A percentile compares a stretch with the other conserved stretches of the same genome.
Evolutionary conservation across 1,140 invertebrate species (phyloP).

Genomic region (Habropoda laboriosa): DNA sequence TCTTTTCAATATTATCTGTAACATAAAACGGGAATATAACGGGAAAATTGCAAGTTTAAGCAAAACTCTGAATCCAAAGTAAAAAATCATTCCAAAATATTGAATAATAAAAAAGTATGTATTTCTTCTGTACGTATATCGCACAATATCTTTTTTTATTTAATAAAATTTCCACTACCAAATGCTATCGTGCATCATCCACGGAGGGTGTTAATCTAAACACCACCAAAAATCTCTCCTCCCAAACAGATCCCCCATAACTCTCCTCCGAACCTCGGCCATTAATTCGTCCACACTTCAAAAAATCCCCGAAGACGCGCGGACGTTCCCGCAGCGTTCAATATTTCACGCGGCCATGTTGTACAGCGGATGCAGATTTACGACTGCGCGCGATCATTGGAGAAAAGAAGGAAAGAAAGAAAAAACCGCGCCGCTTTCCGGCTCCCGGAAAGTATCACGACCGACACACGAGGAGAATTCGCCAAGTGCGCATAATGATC

Average conservation of each 20-base stretch:
- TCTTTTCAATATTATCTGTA: no score
- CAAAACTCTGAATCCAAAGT: no score
- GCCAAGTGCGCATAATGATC: constrained; percentile 34
- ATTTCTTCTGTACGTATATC: no score
- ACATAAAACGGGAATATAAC: no score
- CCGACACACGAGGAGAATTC: constrained; percentile 20
- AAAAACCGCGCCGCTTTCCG: background rate
- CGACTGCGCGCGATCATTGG: constrained; percentile 1
- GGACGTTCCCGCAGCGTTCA: background rate
- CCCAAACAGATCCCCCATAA: rapidly evolving
- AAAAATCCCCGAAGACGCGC: no score
- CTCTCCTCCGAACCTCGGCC: background rate
- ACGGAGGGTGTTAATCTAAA: no score
- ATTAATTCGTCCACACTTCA: background rate
- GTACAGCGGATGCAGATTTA: constrained; percentile 53
- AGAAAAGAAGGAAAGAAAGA: background rate
- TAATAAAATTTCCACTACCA: no score
- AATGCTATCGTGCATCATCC: no score
- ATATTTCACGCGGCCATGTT: constrained; percentile 13
- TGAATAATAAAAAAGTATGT: no score
- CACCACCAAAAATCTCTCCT: background rate
- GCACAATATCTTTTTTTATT: no score
- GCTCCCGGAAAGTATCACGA: constrained; percentile 49
- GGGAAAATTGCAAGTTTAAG: no score
- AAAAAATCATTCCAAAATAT: no score